phyloP scores from a whole-genome alignment of 2,888 invertebrate genomes.

The Cephus runcator region DNA sequence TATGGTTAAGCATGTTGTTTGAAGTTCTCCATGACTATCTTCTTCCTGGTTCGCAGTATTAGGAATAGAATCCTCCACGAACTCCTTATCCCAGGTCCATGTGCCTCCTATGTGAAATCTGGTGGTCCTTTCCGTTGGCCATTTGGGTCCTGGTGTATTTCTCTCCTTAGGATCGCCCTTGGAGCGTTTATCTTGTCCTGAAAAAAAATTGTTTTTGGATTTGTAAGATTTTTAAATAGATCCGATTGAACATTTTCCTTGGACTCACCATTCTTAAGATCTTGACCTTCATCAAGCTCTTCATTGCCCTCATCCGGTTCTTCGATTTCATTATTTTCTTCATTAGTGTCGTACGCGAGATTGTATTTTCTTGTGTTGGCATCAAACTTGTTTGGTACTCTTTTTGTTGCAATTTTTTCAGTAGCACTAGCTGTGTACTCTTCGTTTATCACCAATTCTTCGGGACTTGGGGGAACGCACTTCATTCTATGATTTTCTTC shows the following conservation, averaged over 20 bases:
- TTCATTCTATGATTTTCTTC: slow-evolving; percentile 28
- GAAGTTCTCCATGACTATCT: not conserved
- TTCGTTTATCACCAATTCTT: slow-evolving; percentile 21
- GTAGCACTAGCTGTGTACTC: not conserved
- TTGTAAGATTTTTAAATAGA: not conserved
- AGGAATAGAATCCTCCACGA: slow-evolving; percentile 13
- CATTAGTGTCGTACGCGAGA: slow-evolving; percentile 5
- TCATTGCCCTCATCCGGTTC: not conserved
- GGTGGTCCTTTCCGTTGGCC: slow-evolving; percentile 44
- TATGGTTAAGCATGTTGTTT: slow-evolving; percentile 29
- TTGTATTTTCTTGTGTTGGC: not conserved
- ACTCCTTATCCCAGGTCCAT: slow-evolving; percentile 38
- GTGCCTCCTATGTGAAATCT: slow-evolving; percentile 45
- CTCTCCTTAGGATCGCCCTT: not conserved
- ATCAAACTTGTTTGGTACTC: not conserved
- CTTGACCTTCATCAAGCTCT: slow-evolving; percentile 2
- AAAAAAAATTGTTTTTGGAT: not conserved
- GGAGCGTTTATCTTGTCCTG: not conserved
- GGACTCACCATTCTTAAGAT: not conserved
- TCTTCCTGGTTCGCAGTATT: slow-evolving; percentile 15
- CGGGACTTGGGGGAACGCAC: slow-evolving; percentile 17
- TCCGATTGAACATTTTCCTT: not conserved
- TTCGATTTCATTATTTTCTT: slow-evolving; percentile 7
- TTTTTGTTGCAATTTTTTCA: not conserved
- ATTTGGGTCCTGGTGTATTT: slow-evolving; percentile 33